Percentiles rank a stretch among this genome's conserved stretches.
phyloP scores from a whole-genome alignment of 2,113 vertebrate species.

The Procavia capensis region DNA sequence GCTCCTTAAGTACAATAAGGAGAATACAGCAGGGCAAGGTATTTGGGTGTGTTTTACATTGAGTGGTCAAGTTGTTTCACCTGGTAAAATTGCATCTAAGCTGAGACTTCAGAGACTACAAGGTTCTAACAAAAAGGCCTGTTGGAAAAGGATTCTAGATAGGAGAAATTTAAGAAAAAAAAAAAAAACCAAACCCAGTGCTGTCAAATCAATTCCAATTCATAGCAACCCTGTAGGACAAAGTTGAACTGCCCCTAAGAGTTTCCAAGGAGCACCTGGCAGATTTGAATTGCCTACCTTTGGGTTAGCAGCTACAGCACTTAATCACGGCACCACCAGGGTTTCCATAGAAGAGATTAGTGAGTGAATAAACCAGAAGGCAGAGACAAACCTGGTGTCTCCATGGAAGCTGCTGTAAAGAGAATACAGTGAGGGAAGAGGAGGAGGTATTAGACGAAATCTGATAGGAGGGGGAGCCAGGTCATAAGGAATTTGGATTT shows the following conservation, averaged over 20 bases:
- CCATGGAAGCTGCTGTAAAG: fast-evolving
- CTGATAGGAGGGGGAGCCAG: not conserved
- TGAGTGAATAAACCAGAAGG: not conserved
- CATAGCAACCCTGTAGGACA: no score
- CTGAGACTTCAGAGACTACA: not conserved
- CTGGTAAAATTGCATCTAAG: not conserved
- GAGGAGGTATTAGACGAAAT: fast-evolving
- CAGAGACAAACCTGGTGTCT: no score
- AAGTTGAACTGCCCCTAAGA: no score
- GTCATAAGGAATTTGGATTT: not conserved
- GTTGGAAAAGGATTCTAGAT: not conserved
- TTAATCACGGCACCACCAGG: no score
- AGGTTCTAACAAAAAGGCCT: not conserved
- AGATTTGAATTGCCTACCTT: no score
- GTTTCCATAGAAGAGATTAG: no score
- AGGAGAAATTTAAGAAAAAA: no score
- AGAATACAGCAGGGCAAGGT: not conserved
- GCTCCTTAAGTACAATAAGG: not conserved
- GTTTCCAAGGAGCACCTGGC: no score
- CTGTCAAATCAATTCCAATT: no score
- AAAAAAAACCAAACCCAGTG: no score
- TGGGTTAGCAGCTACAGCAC: no score
- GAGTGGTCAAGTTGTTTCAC: not conserved
- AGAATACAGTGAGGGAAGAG: not conserved
- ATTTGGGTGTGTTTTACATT: no score